phyloP scores from a whole-genome alignment of 2,113 vertebrate species.

The Triplophysa rosa region DNA sequence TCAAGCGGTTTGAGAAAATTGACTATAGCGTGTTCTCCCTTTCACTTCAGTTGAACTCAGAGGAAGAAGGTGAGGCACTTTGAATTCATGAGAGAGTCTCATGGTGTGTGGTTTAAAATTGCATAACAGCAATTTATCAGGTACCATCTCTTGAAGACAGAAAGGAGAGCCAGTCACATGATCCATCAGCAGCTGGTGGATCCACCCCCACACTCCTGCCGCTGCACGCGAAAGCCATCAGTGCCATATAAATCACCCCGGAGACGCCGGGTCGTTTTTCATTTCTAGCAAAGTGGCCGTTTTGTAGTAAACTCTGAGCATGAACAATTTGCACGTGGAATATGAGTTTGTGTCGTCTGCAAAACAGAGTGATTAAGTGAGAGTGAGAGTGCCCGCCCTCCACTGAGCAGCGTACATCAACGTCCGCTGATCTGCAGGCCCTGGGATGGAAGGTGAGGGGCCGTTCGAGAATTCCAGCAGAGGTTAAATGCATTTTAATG shows the following conservation, averaged over 20 bases:
- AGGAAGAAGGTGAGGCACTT: constrained; percentile 23
- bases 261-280: constrained; percentile 45
- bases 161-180: constrained; percentile 37
- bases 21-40: constrained; percentile 20
- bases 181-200: constrained; percentile 40
- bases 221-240: constrained; percentile 32
- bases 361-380: constrained; percentile 38
- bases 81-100: constrained; percentile 28
- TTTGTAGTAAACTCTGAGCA: constrained; percentile 47
- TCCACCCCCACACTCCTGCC: constrained; percentile 21
- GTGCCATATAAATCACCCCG: constrained; percentile 43
- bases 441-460: not conserved
- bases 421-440: not conserved
- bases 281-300: constrained; percentile 52
- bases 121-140: constrained; percentile 44
- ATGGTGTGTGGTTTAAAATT: constrained; percentile 26
- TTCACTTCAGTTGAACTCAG: constrained; percentile 33
- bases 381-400: not conserved
- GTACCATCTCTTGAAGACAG: constrained; percentile 15
- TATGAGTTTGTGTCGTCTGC: constrained; percentile 33
- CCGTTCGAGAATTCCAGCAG: not conserved
- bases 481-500: constrained; percentile 36
- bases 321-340: constrained; percentile 52
- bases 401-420: not conserved
- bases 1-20: constrained; percentile 40